Conservation (phyloP, 2,797 vertebrate genomes). For the Sebastes iracundus region DNA sequence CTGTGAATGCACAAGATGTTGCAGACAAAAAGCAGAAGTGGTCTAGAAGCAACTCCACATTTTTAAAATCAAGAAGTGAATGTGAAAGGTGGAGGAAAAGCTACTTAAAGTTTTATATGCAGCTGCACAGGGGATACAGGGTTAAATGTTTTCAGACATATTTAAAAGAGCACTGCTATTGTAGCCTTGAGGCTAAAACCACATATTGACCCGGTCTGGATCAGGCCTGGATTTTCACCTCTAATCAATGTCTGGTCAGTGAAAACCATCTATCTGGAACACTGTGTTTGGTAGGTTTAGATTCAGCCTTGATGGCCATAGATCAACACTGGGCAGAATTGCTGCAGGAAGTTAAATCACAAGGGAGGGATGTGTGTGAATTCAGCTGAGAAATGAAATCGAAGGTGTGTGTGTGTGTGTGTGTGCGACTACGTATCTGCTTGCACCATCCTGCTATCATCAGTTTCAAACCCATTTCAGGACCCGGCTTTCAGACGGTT, state of each 20-base stretch:
- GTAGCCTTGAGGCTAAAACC: slow-evolving; percentile 43
- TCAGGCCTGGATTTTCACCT: slow-evolving; percentile 48
- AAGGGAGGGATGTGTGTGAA: slow-evolving; percentile 6
- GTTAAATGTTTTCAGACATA: slow-evolving; percentile 16
- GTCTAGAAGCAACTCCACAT: background rate
- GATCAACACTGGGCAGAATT: slow-evolving; percentile 18
- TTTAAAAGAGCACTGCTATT: slow-evolving; percentile 12
- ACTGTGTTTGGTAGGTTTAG: slow-evolving; percentile 33
- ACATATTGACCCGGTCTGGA: slow-evolving; percentile 58
- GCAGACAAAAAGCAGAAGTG: background rate
- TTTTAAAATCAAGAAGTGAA: background rate
- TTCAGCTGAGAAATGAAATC: slow-evolving; percentile 18
- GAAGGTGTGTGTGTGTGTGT: background rate
- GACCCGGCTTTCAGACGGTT: background rate
- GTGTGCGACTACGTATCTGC: background rate
- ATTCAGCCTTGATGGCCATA: slow-evolving; percentile 25
- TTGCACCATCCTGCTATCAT: background rate
- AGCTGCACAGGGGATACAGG: background rate
- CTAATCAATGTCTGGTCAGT: slow-evolving; percentile 49
- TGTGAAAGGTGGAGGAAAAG: background rate
- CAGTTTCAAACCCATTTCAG: slow-evolving; percentile 21
- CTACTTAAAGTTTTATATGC: background rate
- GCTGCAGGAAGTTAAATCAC: slow-evolving; percentile 37
- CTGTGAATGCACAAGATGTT: background rate
- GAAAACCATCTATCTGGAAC: slow-evolving; percentile 41